Evolutionary conservation across 2,888 invertebrate species (phyloP), one percentile per base, ranked within the genome.

Genomic region (Diaperis boleti): DNA sequence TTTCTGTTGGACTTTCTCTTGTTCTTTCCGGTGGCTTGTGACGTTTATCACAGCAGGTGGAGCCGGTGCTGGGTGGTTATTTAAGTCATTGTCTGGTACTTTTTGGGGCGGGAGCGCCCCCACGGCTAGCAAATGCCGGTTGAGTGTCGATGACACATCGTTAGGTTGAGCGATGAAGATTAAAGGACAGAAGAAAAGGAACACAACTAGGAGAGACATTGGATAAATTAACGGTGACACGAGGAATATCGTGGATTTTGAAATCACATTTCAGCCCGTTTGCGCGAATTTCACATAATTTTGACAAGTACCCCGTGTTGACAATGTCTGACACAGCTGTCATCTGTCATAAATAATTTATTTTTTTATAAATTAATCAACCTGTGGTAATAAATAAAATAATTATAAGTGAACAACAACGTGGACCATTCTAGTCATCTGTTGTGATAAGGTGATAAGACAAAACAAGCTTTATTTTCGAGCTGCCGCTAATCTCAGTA

Each of bases 121-220:
- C 18, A 5, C 18, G 4, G 44, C 44, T 26, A 39, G 11, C 26
- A 54, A 39, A 54, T 15, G 54, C 41, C 54, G 54, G 50, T 11
- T 50, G 22, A 37, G n/a, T 11, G 20, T 13, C 18, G 17, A 33
- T 18, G 17, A 17, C 35, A 22, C 13, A 5, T 50, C 35, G n/a
- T 20, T 17, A 39, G 54, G 13, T 7, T 18, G 26, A 10, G 20
- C 11, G 11, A 13, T 42, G 14, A 6, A 55, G 55, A 42, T 55
- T 55, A 55, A 31, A 42, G 41, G 29, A 17, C 18, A 41, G 6
- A 41, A 31, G 15, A 55, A 41, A 52, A 52, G 14, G n/a, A 55
- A 29, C 8, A 39, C 39, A 31, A 55, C n/a, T n/a, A 55, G 41
- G 11, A 31, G 18, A 42, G 41, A 55, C 55, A 55, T 55, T 42